Evolutionary conservation across 2,888 invertebrate genomes (phyloP).

Genomic region (Brachylomia viminalis): DNA sequence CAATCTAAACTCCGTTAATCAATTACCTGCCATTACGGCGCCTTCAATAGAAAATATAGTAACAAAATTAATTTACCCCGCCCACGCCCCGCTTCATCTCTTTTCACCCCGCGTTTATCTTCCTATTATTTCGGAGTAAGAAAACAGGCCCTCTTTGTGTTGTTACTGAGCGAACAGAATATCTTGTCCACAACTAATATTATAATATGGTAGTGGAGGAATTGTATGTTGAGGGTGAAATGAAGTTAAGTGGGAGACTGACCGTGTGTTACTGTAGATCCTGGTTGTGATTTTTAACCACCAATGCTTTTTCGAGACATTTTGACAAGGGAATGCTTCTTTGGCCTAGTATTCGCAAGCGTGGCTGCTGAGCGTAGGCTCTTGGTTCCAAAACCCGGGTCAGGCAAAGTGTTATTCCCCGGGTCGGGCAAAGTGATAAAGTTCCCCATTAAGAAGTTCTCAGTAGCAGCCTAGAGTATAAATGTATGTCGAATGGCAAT

Average conservation of each 20-base stretch:
- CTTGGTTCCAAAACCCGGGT: neutral
- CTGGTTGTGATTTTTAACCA: neutral
- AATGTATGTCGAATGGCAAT: neutral
- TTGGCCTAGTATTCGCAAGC: neutral
- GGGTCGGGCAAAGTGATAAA: neutral
- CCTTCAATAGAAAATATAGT: constrained; percentile 64
- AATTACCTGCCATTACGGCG: constrained; percentile 63
- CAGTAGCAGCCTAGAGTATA: neutral
- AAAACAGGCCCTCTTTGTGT: constrained; percentile 66
- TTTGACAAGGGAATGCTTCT: neutral
- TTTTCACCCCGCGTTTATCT: constrained; percentile 58
- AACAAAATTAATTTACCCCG: constrained; percentile 65
- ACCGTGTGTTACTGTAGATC: neutral
- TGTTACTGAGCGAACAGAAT: constrained; percentile 52
- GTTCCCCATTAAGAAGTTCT: neutral
- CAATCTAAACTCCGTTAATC: constrained; percentile 62
- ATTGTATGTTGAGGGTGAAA: constrained; percentile 10
- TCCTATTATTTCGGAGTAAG: constrained; percentile 68
- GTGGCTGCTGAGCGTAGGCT: neutral
- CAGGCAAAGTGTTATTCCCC: neutral
- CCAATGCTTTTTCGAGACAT: neutral
- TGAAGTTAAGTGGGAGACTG: neutral
- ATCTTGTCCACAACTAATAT: constrained; percentile 53
- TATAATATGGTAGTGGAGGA: constrained; percentile 37
- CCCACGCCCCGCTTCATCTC: neutral